Base-by-base conservation (phyloP, 2,113 vertebrate species). In the Cyphomyrus plagiostoma region DNA sequence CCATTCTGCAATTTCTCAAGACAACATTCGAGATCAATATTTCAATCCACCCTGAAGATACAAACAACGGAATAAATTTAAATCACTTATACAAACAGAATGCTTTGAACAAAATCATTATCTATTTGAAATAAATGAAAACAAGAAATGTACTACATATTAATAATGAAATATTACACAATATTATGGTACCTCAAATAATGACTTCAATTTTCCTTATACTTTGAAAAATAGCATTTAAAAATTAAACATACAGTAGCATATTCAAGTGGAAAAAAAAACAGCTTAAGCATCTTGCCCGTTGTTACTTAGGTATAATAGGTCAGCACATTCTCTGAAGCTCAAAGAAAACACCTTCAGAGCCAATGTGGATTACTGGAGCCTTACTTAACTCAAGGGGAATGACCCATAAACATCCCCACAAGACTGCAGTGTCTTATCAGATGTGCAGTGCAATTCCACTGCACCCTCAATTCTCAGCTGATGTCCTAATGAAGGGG, bases 341-440 rank as follows among this genome's bases (percentile, higher is more conserved):
- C 74, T 42, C 13, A 17, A 42, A 80, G 4, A 35, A 35, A 42
- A 80, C 74, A 42, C 15, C 74, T 80, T 80, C 74, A 80, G 74
- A 80, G 74, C n/a, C 74, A 19, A 80, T 80, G 13, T 80, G 74
- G 30, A 80, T 80, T 80, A 80, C 35, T 19, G 35, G 35, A 80
- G 74, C 74, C 74, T 19, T 42, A 39, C 74, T 42, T 19, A 80
- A 80, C 74, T 80, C 35, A 80, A 17, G 74, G 74, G 74, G 35
- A 80, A 35, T 80, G 74, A 80, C 74, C 35, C 74, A 80, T 42
- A 80, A 77, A 80, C 74, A 80, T 35, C 74, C 74, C 74, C 74
- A 80, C 35, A 80, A 70, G 62, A 30, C n/a, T 13, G 62, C 0
- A 6, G 74, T 42, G 39, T 80, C 74, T 80, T 42, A 80, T 42